phyloP scores from a whole-genome alignment of 2,888 invertebrate species.

The Drosophila formosana region DNA sequence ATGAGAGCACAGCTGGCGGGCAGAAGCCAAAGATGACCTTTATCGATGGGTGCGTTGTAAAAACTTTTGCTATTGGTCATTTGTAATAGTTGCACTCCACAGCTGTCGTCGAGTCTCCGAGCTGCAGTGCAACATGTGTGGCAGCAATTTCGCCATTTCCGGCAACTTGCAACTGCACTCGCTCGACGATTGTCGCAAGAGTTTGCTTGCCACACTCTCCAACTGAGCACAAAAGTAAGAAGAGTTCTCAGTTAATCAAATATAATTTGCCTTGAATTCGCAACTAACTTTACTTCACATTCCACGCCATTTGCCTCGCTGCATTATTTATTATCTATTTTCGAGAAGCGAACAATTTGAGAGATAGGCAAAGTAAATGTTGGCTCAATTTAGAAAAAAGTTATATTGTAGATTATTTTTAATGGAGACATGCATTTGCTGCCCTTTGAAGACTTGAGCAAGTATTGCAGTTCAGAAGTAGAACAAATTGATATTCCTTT shows the following conservation, averaged over 20 bases:
- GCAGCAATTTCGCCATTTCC: constrained; percentile 30
- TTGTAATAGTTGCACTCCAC: constrained; percentile 55
- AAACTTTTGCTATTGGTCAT: constrained; percentile 59
- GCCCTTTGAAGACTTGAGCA: background rate
- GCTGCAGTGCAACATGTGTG: constrained; percentile 55
- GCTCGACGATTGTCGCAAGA: constrained; percentile 51
- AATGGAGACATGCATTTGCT: background rate
- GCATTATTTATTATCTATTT: constrained; percentile 23
- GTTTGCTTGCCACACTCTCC: constrained; percentile 41
- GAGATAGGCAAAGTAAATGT: background rate
- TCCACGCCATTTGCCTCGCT: constrained; percentile 1
- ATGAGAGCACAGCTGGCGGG: background rate
- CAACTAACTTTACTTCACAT: background rate
- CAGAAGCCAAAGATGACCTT: constrained; percentile 28
- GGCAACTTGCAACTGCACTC: constrained; percentile 41
- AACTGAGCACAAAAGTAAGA: constrained; percentile 14
- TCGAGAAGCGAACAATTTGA: background rate
- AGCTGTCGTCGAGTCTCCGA: constrained; percentile 5
- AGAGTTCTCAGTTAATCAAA: constrained; percentile 34
- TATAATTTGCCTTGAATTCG: constrained; percentile 12
- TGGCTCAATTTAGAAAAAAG: background rate
- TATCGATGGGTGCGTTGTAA: constrained; percentile 54
- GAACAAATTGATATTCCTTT: constrained; percentile 21
- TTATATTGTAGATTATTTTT: background rate
- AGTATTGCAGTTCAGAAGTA: background rate